phyloP scores from a whole-genome alignment of 2,797 vertebrate genomes.

The Amphiprion clarkii region DNA sequence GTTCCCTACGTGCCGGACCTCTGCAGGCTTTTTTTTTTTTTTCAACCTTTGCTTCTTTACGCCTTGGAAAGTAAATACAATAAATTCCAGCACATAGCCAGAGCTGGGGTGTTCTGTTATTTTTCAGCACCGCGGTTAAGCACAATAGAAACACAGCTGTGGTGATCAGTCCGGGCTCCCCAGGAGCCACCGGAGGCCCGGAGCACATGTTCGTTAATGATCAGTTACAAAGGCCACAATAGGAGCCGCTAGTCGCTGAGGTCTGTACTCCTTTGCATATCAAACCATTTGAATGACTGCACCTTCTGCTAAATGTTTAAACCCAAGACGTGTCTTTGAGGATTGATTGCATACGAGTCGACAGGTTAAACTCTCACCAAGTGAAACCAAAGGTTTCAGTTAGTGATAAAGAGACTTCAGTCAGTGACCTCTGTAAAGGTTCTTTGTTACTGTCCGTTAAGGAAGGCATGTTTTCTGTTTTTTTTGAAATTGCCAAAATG shows the following conservation, averaged over 20 bases:
- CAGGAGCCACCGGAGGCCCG: constrained; percentile 70
- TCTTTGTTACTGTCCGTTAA: background rate
- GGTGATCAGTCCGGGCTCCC: constrained; percentile 71
- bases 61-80: constrained; percentile 74
- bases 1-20: constrained; percentile 27
- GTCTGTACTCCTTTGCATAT: constrained; percentile 71
- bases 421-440: background rate
- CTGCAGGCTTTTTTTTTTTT: constrained; percentile 16
- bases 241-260: constrained; percentile 67
- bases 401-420: constrained; percentile 20
- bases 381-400: constrained; percentile 28
- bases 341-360: constrained; percentile 70
- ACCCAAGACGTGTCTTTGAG: constrained; percentile 52
- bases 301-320: constrained; percentile 81
- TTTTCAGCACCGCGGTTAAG: constrained; percentile 68
- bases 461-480: background rate
- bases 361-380: constrained; percentile 55
- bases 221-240: constrained; percentile 81
- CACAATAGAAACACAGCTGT: constrained; percentile 83
- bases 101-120: constrained; percentile 72
- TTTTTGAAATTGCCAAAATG: background rate
- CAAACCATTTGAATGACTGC: constrained; percentile 67
- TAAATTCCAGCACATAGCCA: constrained; percentile 75
- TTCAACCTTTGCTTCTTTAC: constrained; percentile 53
- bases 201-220: constrained; percentile 85